These are phyloP conservation scores for Lithophane semibrunnea DNA, from an alignment of 2,888 invertebrate genomes.

Conservation along the genomic window DNA sequence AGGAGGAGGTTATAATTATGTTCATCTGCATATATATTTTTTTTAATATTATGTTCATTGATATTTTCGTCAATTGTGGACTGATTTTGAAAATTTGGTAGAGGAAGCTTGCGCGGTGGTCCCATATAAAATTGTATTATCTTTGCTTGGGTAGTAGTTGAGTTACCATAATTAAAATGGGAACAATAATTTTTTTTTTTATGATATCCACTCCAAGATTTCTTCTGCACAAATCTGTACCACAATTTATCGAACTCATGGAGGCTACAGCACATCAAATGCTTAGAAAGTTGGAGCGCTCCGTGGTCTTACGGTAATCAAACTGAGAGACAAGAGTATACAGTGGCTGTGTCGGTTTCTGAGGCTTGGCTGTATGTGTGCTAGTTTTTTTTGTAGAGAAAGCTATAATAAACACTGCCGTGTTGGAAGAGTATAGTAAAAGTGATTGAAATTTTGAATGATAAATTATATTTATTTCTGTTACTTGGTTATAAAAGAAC, in stretches of 20 bases:
- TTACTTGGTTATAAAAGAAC: background rate
- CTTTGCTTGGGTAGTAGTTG: too few species aligned
- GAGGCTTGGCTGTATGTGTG: slow-evolving; percentile 16
- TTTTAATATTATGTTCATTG: too few species aligned
- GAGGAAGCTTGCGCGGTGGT: too few species aligned
- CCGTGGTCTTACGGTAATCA: slow-evolving; percentile 83
- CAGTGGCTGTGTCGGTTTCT: slow-evolving; percentile 43
- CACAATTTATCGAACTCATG: slow-evolving; percentile 61
- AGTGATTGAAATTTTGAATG: background rate
- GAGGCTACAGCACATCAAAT: slow-evolving; percentile 74
- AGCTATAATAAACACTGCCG: background rate
- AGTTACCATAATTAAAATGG: too few species aligned
- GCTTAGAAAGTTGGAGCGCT: slow-evolving; percentile 81
- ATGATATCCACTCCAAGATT: background rate
- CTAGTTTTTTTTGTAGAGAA: background rate
- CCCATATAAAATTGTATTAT: too few species aligned
- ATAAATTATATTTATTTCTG: background rate
- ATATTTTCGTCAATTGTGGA: too few species aligned
- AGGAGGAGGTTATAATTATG: too few species aligned
- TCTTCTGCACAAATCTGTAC: background rate
- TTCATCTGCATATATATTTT: too few species aligned
- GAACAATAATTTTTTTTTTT: too few species aligned
- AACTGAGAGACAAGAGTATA: slow-evolving; percentile 75
- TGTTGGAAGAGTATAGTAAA: background rate
- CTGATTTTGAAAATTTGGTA: too few species aligned